Evolutionary conservation across 2,113 vertebrate species (phyloP), one percentile per base, ranked within the genome.

Genomic region (Coracopsis vasa): DNA sequence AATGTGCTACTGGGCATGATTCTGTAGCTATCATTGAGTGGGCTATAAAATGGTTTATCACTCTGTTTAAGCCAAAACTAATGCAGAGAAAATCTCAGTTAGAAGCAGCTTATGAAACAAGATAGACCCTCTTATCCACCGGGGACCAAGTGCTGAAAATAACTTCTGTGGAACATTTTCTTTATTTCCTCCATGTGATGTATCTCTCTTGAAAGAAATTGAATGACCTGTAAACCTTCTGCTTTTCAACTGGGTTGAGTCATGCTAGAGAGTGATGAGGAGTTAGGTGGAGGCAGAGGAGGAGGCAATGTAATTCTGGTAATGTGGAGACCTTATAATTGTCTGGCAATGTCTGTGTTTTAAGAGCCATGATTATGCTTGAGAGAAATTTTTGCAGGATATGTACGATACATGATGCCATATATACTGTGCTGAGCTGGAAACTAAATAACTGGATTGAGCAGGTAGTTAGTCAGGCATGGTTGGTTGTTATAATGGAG

Each of bases 321-420:
- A 93, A 92, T 70, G 82, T 80, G 92, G 85, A 87, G 94, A 95
- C 94, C 90, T 92, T 96, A 93, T 94, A 88, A 90, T 82, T 95
- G 93, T 82, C 81, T 95, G 92, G 88, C 90, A 86, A 83, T 84
- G 79, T 86, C 21, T 45, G 44, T 12, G 39, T 41, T 41, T 41
- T 41, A 41, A 41, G 39, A 41, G 39, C 9, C 39, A 41, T 41
- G 39, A 41, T 41, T 41, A 41, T 41, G 39, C 39, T 12, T 41
- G 39, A 41, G 39, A 41, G 39, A 41, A 41, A 41, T 41, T 41
- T 41, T 41, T 41, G 39, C 39, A 41, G 39, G 39, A 41, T 41
- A 41, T n/a, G n/a, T n/a, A n/a, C n/a, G 73, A 78, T 83, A 19
- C 29, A 8, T 51, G 42, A 67, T 86, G 80, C 61, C 71, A 86